Percentiles rank a stretch among this genome's conserved stretches.
These are phyloP conservation scores for Drosophila baimaii DNA, from an alignment of 1,140 invertebrate genomes.

Conservation along the genomic window DNA sequence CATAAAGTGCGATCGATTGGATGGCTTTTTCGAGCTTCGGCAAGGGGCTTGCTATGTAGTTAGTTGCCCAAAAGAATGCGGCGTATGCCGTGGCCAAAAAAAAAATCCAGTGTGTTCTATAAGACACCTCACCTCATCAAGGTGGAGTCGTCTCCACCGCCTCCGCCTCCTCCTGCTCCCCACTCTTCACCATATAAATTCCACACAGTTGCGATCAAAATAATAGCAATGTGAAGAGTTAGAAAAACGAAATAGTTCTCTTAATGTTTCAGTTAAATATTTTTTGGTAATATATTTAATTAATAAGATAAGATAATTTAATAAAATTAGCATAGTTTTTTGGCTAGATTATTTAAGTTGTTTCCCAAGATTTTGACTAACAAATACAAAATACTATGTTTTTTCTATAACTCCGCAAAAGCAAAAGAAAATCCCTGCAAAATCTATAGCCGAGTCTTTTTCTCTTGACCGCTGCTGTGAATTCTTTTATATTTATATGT, in stretches of 20 bases:
- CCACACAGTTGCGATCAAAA: background rate
- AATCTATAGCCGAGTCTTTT: background rate
- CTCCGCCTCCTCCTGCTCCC: too few relatives aligned
- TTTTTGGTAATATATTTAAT: background rate
- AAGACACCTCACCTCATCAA: slow-evolving; percentile 21
- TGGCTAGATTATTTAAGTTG: background rate
- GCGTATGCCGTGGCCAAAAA: slow-evolving; percentile 52
- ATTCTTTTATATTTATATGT: slow-evolving; percentile 11
- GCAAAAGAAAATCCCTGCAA: background rate
- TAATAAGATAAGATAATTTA: background rate
- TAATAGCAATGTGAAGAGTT: background rate
- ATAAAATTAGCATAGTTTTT: background rate
- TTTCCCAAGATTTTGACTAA: too few relatives aligned
- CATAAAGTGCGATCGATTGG: slow-evolving; percentile 59
- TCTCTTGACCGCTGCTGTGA: background rate
- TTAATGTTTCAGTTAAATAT: background rate
- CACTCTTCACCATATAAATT: background rate
- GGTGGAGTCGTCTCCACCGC: background rate
- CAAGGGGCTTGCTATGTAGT: slow-evolving; percentile 4
- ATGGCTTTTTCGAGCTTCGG: slow-evolving; percentile 13
- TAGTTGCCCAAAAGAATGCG: slow-evolving; percentile 64
- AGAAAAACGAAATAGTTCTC: too few relatives aligned
- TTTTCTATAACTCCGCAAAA: background rate
- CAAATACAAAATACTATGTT: background rate
- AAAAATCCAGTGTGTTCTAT: slow-evolving; percentile 13